phyloP scores from a whole-genome alignment of 2,888 invertebrate species.

The Acheta domesticus region DNA sequence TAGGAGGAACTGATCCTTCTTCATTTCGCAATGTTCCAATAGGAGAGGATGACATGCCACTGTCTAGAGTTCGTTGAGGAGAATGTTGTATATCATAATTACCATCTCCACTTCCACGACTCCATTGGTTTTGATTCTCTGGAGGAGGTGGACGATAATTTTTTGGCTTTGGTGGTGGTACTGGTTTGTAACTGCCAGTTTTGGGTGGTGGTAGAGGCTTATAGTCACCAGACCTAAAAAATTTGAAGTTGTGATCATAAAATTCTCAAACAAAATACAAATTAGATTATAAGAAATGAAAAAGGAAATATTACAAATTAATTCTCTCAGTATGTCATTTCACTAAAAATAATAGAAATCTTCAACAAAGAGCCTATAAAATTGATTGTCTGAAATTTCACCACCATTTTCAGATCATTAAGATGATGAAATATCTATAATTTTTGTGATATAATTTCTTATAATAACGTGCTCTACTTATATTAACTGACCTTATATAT shows the following conservation, averaged over 20 bases:
- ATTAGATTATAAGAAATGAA: background rate
- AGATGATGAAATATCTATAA: too few species aligned
- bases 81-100: conserved; percentile 25
- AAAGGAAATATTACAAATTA: background rate
- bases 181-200: conserved; percentile 69
- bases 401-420: too few species aligned
- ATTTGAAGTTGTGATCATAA: background rate
- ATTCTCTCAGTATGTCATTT: background rate
- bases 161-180: conserved; percentile 90
- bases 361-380: background rate
- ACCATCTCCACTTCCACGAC: conserved; percentile 11
- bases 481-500: too few species aligned
- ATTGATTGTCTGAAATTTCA: too few species aligned
- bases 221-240: conserved; percentile 34
- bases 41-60: conserved; percentile 34
- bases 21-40: conserved; percentile 26
- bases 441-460: too few species aligned
- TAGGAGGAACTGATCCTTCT: background rate
- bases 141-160: conserved; percentile 75
- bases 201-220: conserved; percentile 43
- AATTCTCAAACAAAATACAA: background rate
- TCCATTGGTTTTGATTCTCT: conserved; percentile 36
- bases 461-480: too few species aligned
- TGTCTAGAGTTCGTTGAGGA: conserved; percentile 21
- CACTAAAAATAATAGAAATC: too few species aligned